phyloP scores from a whole-genome alignment of 2,113 vertebrate species.

The Solea solea region DNA sequence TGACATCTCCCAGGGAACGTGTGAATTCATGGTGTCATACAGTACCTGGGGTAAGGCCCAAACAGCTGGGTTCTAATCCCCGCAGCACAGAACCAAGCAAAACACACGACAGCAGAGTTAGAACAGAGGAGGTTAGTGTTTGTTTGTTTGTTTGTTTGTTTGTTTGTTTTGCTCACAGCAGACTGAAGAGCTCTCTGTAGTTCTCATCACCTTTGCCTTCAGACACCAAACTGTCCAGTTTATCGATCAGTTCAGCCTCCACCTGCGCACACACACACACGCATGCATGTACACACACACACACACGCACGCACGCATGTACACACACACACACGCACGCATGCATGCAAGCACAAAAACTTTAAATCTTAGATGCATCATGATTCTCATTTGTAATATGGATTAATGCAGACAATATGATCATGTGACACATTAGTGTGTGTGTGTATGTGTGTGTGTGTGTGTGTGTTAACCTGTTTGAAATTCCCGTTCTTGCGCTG shows the following conservation, averaged over 20 bases:
- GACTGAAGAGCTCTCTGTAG: conserved; percentile 95
- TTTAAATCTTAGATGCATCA: too few species aligned
- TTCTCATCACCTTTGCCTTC: conserved; percentile 99
- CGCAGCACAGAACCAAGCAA: conserved; percentile 85
- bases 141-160: neutral
- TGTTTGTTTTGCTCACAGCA: conserved; percentile 87
- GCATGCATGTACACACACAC: neutral
- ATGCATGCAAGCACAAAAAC: too few species aligned
- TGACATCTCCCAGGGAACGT: too few species aligned
- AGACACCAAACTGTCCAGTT: conserved; percentile 96
- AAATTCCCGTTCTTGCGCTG: conserved; percentile 98
- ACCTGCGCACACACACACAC: conserved; percentile 80
- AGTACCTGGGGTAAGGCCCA: conserved; percentile 97
- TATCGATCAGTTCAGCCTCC: conserved; percentile 96
- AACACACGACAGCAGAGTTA: conserved; percentile 67
- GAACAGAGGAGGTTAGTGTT: conserved; percentile 32
- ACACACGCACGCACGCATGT: neutral
- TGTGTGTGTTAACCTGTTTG: conserved; percentile 87
- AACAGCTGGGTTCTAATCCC: conserved; percentile 97
- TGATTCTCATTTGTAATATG: too few species aligned
- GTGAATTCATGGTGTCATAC: conserved; percentile 60
- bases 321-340: too few species aligned
- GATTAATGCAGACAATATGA: too few species aligned
- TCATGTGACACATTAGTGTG: too few species aligned
- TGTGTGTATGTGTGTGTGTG: rapidly evolving